phyloP scores from a whole-genome alignment of 2,888 invertebrate genomes.

The Resseliella maxima region DNA sequence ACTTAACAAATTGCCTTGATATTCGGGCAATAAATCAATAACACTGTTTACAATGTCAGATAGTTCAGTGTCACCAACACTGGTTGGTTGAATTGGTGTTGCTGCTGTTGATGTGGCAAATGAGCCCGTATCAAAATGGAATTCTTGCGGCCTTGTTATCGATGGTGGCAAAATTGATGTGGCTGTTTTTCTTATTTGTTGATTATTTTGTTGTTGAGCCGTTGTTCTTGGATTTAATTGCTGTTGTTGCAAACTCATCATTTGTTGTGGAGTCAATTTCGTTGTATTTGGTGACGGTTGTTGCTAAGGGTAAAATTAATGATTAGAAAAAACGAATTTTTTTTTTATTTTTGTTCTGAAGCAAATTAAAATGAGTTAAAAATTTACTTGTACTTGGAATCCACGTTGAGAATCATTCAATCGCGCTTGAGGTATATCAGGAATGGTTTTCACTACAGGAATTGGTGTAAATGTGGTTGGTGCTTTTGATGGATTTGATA shows the following conservation, averaged over 20 bases:
- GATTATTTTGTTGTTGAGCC: constrained; percentile 63
- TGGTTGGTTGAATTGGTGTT: constrained; percentile 63
- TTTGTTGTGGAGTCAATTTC: constrained; percentile 58
- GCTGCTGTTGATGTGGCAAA: constrained; percentile 63
- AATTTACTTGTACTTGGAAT: no score
- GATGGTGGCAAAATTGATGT: constrained; percentile 56
- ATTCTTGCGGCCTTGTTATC: constrained; percentile 57
- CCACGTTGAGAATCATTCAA: constrained; percentile 60
- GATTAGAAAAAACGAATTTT: not conserved
- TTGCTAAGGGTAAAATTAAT: not conserved
- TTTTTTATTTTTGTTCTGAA: not conserved
- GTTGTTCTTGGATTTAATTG: constrained; percentile 60
- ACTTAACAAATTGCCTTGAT: constrained; percentile 56
- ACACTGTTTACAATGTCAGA: constrained; percentile 88
- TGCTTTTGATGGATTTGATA: constrained; percentile 80
- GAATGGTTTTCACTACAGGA: constrained; percentile 65
- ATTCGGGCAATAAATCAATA: constrained; percentile 81
- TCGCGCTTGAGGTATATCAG: constrained; percentile 65
- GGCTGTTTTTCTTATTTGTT: constrained; percentile 58
- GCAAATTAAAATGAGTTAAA: not conserved
- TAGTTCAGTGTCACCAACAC: constrained; percentile 74
- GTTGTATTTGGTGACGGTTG: constrained; percentile 55
- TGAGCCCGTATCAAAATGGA: constrained; percentile 59
- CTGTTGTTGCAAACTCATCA: constrained; percentile 57
- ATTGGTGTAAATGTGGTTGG: constrained; percentile 67